Evolutionary conservation across 2,888 invertebrate genomes (phyloP), one percentile per base, ranked within the genome.

Genomic region (Conistra vaccinii): DNA sequence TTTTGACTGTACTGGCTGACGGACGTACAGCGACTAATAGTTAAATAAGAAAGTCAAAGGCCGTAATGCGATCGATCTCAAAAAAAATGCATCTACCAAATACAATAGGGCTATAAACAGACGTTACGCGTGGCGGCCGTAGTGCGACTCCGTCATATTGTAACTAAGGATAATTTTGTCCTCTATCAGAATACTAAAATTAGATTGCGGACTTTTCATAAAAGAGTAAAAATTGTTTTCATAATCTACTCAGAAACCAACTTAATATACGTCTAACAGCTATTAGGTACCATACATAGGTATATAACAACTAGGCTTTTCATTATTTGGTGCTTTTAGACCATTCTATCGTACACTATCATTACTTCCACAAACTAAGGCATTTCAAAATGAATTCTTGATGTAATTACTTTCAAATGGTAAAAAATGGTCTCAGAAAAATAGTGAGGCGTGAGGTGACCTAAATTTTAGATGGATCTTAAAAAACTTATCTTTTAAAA

Each of bases 361-460:
- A 68, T 74, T 55, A 74, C 58, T 67, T 63, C 14, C 20, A 65
- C 26, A 35, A 65, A 53, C 58, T 66, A 42, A 45, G 48, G 35
- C 69, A 35, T 53, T 55, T 39, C n/a, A 2, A 69, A 81, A 83
- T 75, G 42, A 70, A 66, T 76, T 62, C 58, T 70, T 70, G 14
- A 76, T 81, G 80, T 58, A 67, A 81, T 80, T 81, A 81, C 76
- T 70, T 58, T 81, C 32, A 62, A 62, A 70, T 70, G 32, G 45
- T 57, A 66, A 80, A 81, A 79, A 81, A 58, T 66, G 57, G 12
- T 42, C 53, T 70, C 62, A 39, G 29, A 67, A 70, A 70, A 70
- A 70, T 58, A 62, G 57, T 67, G 23, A 67, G 62, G 61, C 66
- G 55, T 35, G 62, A 58, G 66, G 17, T 62, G 81, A 76, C 80